Evolutionary conservation across 2,888 invertebrate genomes (phyloP).

Genomic region (Saturnia japonica): DNA sequence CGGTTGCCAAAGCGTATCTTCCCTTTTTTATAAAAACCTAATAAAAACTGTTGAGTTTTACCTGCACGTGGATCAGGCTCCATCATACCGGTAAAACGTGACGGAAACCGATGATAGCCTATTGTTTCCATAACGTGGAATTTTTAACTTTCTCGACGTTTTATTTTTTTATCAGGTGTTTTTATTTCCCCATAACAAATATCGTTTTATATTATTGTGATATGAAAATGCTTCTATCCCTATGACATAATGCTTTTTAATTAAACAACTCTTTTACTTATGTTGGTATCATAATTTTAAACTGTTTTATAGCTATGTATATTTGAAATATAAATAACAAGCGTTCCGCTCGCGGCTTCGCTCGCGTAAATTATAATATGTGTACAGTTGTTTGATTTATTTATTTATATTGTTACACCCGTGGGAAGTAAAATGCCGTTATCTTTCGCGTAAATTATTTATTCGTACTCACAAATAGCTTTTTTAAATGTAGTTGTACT

Average conservation of each 20-base stretch:
- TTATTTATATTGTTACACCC: too few relatives aligned
- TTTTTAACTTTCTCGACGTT: conserved; percentile 45
- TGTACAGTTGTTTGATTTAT: too few relatives aligned
- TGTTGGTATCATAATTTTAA: neutral
- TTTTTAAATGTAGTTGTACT: too few relatives aligned
- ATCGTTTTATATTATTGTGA: conserved; percentile 14
- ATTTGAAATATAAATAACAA: too few relatives aligned
- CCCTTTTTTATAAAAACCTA: conserved; percentile 8
- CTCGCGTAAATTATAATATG: too few relatives aligned
- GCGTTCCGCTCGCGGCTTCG: too few relatives aligned
- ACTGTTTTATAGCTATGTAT: too few relatives aligned
- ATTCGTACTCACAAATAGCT: too few relatives aligned
- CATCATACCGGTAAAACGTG: conserved; percentile 54
- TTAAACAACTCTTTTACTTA: neutral
- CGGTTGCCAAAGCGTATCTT: conserved; percentile 1
- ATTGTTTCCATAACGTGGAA: conserved; percentile 60
- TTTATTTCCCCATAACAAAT: conserved; percentile 16
- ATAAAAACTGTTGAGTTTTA: conserved; percentile 34
- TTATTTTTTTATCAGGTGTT: conserved; percentile 38
- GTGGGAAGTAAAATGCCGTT: too few relatives aligned
- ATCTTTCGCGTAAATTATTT: too few relatives aligned
- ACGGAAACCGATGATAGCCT: conserved; percentile 62
- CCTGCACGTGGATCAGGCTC: conserved; percentile 41
- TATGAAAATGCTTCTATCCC: neutral
- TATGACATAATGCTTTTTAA: neutral